Percentiles rank a stretch among this genome's conserved stretches.
Evolutionary conservation across 2,113 vertebrate genomes (phyloP).

Genomic region (Camelus dromedarius): DNA sequence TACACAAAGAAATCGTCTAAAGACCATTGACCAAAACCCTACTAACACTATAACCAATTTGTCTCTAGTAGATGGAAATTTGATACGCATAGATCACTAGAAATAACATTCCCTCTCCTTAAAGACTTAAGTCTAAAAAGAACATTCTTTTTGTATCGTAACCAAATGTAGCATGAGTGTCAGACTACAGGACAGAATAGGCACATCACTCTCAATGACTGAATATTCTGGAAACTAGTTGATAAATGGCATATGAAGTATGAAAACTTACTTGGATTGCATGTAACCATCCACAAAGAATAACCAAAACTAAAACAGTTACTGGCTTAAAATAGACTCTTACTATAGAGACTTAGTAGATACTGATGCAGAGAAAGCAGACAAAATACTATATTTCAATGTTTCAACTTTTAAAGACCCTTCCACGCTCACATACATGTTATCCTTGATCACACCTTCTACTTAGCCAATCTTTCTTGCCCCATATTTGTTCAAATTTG

Average conservation of each 20-base stretch:
- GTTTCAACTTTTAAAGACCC: conserved; percentile 27
- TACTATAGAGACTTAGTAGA: neutral
- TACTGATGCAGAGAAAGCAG: neutral
- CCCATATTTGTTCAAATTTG: neutral
- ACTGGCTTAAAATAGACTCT: conserved; percentile 8
- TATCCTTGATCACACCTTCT: neutral
- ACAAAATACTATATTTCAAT: neutral
- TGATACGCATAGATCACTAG: neutral
- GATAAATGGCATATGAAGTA: neutral
- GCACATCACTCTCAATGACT: neutral
- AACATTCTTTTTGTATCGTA: neutral
- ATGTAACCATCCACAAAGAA: conserved; percentile 32
- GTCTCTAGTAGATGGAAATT: conserved; percentile 19
- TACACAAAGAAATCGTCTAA: neutral
- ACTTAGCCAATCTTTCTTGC: neutral
- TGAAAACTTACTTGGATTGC: conserved; percentile 36
- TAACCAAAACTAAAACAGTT: conserved; percentile 33
- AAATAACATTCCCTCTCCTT: neutral
- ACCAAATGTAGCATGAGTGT: neutral
- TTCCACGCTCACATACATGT: neutral
- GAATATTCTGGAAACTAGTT: neutral
- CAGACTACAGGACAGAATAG: conserved; percentile 18
- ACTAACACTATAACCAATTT: neutral
- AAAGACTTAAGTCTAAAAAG: conserved; percentile 30
- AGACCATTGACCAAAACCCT: neutral